A percentile compares a stretch with the other conserved stretches of the same genome.
phyloP scores from a whole-genome alignment of 2,888 invertebrate genomes.

The Resseliella maxima region DNA sequence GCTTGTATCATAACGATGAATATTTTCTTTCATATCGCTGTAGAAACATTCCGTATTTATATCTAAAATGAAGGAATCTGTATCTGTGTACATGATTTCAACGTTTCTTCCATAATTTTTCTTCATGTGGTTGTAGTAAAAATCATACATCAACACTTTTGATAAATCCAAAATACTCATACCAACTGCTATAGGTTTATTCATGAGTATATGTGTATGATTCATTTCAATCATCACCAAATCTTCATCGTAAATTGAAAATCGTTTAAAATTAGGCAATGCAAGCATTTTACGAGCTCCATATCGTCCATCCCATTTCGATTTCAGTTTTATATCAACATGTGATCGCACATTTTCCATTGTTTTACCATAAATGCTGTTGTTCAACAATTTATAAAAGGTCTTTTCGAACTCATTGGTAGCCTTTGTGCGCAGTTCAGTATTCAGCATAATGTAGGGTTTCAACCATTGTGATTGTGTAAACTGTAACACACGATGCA shows the following conservation, averaged over 20 bases:
- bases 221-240: constrained; percentile 64
- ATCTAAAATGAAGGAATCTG: constrained; percentile 58
- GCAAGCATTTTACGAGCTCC: constrained; percentile 63
- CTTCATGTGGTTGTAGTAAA: constrained; percentile 58
- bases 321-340: constrained; percentile 65
- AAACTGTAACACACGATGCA: constrained; percentile 62
- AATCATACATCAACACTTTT: constrained; percentile 56
- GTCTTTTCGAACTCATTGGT: constrained; percentile 64
- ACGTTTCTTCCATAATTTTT: constrained; percentile 50
- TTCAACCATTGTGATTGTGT: constrained; percentile 63
- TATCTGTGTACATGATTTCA: constrained; percentile 58
- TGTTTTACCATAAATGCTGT: constrained; percentile 49
- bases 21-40: constrained; percentile 57
- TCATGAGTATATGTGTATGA: constrained; percentile 61
- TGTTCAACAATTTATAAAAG: constrained; percentile 35
- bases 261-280: constrained; percentile 62
- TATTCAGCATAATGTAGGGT: constrained; percentile 60
- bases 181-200: constrained; percentile 66
- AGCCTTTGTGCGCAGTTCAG: constrained; percentile 62
- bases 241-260: constrained; percentile 63
- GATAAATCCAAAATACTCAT: constrained; percentile 64
- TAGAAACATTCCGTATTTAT: constrained; percentile 58
- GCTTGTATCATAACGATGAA: constrained; percentile 57
- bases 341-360: constrained; percentile 58
- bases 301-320: constrained; percentile 64